Conservation (phyloP, 2,888 invertebrate species). For the Eupithecia subfuscata region DNA sequence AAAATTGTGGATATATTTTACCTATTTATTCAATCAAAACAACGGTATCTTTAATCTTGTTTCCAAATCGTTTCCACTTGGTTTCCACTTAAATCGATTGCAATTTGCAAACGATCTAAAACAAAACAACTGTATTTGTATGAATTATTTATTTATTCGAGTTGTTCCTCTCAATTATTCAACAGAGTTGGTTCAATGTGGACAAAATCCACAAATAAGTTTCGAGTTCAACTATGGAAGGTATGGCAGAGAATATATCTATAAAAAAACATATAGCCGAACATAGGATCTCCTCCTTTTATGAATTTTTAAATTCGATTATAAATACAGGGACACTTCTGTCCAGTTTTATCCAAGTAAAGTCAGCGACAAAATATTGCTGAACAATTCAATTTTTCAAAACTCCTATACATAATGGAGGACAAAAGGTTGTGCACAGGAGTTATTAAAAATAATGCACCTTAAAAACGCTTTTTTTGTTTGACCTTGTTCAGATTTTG, state of each 20-base stretch:
- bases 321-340: not conserved
- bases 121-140: conserved; percentile 1
- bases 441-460: too few species aligned
- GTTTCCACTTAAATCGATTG: not conserved
- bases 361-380: not conserved
- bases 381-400: not conserved
- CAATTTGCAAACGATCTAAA: conserved; percentile 6
- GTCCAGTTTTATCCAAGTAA: not conserved
- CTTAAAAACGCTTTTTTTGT: not conserved
- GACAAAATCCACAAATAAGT: not conserved
- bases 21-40: too few species aligned
- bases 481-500: not conserved
- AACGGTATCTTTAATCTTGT: not conserved
- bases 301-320: too few species aligned
- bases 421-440: not conserved
- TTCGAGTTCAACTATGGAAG: not conserved
- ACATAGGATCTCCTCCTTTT: too few species aligned
- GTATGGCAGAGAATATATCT: too few species aligned
- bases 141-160: conserved; percentile 9
- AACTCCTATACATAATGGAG: not conserved
- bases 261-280: too few species aligned
- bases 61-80: not conserved
- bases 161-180: not conserved
- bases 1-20: too few species aligned
- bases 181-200: not conserved